These are phyloP conservation scores for Caenorhabditis angaria DNA, from an alignment of 2,888 invertebrate genomes.

Conservation along the genomic window DNA sequence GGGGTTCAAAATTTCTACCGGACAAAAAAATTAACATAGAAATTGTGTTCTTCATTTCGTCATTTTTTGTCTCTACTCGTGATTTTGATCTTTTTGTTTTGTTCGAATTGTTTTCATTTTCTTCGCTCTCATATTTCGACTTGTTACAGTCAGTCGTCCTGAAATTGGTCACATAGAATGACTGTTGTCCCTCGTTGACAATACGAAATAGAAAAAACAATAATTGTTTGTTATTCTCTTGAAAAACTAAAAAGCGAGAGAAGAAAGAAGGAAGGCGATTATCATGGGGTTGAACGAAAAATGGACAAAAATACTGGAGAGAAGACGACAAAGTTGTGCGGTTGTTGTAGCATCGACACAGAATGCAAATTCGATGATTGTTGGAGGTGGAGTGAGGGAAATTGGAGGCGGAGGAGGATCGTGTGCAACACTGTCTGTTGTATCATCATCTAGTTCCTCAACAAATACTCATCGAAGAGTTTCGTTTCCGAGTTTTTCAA, in stretches of 20 bases:
- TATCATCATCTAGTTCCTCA: neutral
- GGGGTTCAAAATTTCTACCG: no score
- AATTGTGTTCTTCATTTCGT: neutral
- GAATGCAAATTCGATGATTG: constrained; percentile 29
- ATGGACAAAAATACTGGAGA: constrained; percentile 37
- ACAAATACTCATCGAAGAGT: constrained; percentile 20
- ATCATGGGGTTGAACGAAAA: constrained; percentile 39
- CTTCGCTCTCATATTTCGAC: neutral
- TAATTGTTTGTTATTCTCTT: constrained; percentile 6
- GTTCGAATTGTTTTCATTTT: neutral
- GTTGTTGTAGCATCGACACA: constrained; percentile 10
- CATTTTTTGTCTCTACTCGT: neutral
- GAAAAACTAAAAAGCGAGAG: neutral
- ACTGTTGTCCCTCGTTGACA: neutral
- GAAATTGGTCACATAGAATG: neutral
- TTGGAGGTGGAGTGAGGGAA: no score
- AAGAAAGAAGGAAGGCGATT: neutral
- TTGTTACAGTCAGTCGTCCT: constrained; percentile 6
- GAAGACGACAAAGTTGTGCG: constrained; percentile 31
- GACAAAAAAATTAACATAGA: no score
- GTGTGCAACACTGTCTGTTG: constrained; percentile 5
- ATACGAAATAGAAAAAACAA: no score
- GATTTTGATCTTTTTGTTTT: neutral
- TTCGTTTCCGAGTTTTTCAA: constrained; percentile 23
- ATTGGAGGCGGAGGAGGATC: constrained; percentile 3